Base-by-base conservation (phyloP, 64 coral and sea anemone species). In the Hydrozoanthus tunicans region DNA sequence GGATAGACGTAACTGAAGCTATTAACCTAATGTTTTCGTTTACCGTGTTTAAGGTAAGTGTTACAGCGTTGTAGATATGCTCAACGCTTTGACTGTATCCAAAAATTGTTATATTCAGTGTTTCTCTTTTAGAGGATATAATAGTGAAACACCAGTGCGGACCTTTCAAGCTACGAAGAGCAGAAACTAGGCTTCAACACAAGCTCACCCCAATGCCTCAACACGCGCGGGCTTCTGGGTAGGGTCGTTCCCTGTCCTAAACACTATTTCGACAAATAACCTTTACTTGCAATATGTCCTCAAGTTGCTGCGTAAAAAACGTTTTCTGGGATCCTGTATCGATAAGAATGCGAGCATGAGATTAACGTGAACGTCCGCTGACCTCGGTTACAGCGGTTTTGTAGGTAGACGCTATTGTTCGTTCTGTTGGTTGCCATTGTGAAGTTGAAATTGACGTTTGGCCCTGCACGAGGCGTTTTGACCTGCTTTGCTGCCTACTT, bases 291-390 rank as follows among this genome's bases (percentile, higher is more conserved):
- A 78, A 57, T 78, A 14, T 78, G 11, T 78, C 11, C 11, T 78
- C 57, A 56, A 78, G 11, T 4, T 78, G 76, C 57, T 78, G 6
- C 57, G 76, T 77, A 14, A 58, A 56, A 14, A 12, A 78, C 57
- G 76, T 78, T 78, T 53, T 78, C 4, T 51, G 57, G 4, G 76
- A 78, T 56, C 52, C 76, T 56, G 83, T 94, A 66, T 91, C 83
- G 15, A 91, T 77, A 56, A 91, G 81, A 24, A 91, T 81, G 64
- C 89, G 57, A 9, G 93, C 81, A 86, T 91, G 81, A 58, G 74
- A 91, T 80, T 62, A 70, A 20, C 23, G 11, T 57, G 73, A 27
- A 73, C 74, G 89, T 94, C 79, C 57, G 56, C 79, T 81, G 9
- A 12, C 32, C 13, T 52, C 7, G n/a, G 20, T 20, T 73, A 62